phyloP scores from a whole-genome alignment of 2,888 invertebrate genomes.

The Lasioglossum villosulum region DNA sequence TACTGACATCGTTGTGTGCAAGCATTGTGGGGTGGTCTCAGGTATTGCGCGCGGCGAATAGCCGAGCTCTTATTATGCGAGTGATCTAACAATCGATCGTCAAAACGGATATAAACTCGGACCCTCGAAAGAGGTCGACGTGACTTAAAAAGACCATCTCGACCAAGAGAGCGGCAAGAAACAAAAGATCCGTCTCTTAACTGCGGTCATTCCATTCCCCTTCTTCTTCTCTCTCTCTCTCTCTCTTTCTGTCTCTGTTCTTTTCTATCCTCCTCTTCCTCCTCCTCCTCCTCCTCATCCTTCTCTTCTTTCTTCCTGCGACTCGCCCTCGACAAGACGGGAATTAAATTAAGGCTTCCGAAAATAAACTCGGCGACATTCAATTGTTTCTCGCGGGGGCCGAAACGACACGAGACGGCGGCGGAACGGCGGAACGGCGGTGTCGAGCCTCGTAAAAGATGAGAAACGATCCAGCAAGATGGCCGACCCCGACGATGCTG shows the following conservation, averaged over 20 bases:
- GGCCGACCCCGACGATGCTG: conserved; percentile 68
- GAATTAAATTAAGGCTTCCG: conserved; percentile 82
- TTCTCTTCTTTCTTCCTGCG: conserved; percentile 35
- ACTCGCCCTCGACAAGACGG: conserved; percentile 58
- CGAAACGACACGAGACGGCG: conserved; percentile 67
- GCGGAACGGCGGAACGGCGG: conserved; percentile 56
- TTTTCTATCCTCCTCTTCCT: neutral
- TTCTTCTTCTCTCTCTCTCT: conserved; percentile 46
- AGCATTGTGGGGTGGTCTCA: neutral
- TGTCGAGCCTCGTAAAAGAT: conserved; percentile 78
- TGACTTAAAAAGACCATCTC: conserved; percentile 80
- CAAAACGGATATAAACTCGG: conserved; percentile 40
- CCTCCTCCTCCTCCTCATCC: conserved; percentile 19
- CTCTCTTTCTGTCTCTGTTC: conserved; percentile 49
- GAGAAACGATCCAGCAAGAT: conserved; percentile 78
- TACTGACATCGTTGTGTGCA: neutral
- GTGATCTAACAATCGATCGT: conserved; percentile 61
- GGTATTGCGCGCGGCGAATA: conserved; percentile 1
- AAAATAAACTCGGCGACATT: conserved; percentile 82
- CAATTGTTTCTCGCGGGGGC: conserved; percentile 75
- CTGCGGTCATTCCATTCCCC: conserved; percentile 62
- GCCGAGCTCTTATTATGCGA: conserved; percentile 11
- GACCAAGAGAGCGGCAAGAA: conserved; percentile 72
- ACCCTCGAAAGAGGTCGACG: conserved; percentile 67
- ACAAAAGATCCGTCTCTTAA: conserved; percentile 78